Conservation (phyloP, 2,797 vertebrate species). For the Benthosema pterotum region DNA sequence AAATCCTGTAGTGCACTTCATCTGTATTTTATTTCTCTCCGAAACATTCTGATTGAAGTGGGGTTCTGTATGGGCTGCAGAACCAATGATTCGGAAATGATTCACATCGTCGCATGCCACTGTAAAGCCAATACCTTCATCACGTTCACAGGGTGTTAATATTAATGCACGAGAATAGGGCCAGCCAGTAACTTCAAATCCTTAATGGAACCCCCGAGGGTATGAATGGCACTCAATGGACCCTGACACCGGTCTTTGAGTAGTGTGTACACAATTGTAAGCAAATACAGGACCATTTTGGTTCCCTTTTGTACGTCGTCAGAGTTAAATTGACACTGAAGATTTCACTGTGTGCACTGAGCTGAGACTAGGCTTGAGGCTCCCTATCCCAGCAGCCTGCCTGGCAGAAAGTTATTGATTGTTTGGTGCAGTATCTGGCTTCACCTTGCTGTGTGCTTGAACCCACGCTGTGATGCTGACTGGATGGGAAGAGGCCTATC, state of each 20-base stretch:
- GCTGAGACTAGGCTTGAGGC: constrained; percentile 23
- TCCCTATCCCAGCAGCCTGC: constrained; percentile 39
- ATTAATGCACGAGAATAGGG: constrained; percentile 21
- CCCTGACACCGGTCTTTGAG: too few species aligned
- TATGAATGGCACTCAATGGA: too few species aligned
- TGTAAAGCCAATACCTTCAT: too few species aligned
- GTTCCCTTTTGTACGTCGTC: too few species aligned
- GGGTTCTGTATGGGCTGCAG: background rate
- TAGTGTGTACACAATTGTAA: too few species aligned
- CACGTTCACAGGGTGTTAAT: constrained; percentile 25
- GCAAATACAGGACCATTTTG: too few species aligned
- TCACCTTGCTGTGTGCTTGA: constrained; percentile 32
- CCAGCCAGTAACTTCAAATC: constrained; percentile 13
- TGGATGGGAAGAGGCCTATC: constrained; percentile 19
- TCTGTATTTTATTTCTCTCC: too few species aligned
- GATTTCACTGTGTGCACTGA: constrained; percentile 8
- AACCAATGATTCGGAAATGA: background rate
- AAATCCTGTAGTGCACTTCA: too few species aligned
- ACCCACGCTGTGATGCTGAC: constrained; percentile 18
- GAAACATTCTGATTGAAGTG: background rate
- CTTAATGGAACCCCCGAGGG: too few species aligned
- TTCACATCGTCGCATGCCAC: too few species aligned
- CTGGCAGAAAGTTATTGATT: constrained; percentile 49
- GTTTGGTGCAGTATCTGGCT: constrained; percentile 53
- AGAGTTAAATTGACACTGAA: too few species aligned